A percentile compares a stretch with the other conserved stretches of the same genome.
Evolutionary conservation across 2,113 vertebrate genomes (phyloP).

Genomic region (Sebastes schlegelii): DNA sequence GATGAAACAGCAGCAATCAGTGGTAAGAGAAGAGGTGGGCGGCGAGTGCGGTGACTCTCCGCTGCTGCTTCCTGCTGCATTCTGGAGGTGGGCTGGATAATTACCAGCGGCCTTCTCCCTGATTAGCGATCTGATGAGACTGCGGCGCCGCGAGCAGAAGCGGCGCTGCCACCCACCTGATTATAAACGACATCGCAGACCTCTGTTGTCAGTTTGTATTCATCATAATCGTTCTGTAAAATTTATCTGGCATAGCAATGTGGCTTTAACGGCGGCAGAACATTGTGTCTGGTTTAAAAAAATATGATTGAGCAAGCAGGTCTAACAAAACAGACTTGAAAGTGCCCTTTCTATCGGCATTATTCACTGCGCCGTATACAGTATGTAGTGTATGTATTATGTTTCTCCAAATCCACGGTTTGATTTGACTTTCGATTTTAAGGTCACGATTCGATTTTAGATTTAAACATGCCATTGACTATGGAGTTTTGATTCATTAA

Average conservation of each 20-base stretch:
- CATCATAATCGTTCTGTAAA: constrained; percentile 64
- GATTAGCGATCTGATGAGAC: constrained; percentile 76
- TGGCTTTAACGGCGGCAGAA: constrained; percentile 48
- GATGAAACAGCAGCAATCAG: constrained; percentile 53
- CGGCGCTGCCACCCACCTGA: constrained; percentile 56
- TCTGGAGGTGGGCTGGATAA: constrained; percentile 65
- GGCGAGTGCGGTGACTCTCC: constrained; percentile 9
- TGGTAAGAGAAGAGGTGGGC: constrained; percentile 17
- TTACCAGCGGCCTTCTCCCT: constrained; percentile 59
- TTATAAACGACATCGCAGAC: constrained; percentile 74
- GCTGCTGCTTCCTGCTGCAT: constrained; percentile 40
- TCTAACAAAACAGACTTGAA: background rate
- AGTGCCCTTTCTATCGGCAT: background rate
- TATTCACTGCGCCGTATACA: background rate
- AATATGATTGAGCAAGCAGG: background rate
- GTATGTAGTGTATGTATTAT: background rate
- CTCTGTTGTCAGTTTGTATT: constrained; percentile 75
- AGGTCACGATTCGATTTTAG: too few species aligned
- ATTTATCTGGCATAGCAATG: constrained; percentile 52
- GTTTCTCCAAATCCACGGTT: too few species aligned
- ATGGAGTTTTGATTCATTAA: too few species aligned
- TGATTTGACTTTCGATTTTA: too few species aligned
- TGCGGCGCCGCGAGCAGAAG: constrained; percentile 35
- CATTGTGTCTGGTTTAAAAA: constrained; percentile 8
- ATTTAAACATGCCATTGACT: too few species aligned